Evolutionary conservation across 2,888 invertebrate species (phyloP), one percentile per base, ranked within the genome.

Genomic region (Tryphoninae sp.): DNA sequence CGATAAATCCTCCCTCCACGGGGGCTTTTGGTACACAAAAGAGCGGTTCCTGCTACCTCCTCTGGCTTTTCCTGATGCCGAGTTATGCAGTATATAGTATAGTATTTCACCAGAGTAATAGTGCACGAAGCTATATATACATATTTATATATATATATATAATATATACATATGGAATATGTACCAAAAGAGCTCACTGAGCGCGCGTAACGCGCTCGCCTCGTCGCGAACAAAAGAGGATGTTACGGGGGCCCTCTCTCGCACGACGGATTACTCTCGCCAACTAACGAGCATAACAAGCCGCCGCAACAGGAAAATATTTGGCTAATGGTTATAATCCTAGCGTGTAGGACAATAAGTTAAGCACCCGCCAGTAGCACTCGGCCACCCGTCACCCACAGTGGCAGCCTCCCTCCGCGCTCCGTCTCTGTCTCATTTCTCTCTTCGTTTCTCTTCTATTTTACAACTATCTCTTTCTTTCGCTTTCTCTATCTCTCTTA

Each of bases 291-390:
- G 87, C 87, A 86, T 86, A 88, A 89, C 88, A 86, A 88, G 86
- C 87, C 84, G 78, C 86, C 88, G 80, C 87, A 87, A 87, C 86
- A 85, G 86, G 86, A 89, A 89, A 89, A 89, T 88, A 87, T 88
- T 89, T 87, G 84, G 87, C 87, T 88, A 89, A 89, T 89, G 88
- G 87, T 87, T 88, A 87, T 88, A 88, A 89, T 88, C 86, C 88
- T 84, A 85, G 84, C 87, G 87, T 87, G 88, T 88, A 88, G 87
- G 88, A 89, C 88, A 89, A 88, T 89, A 89, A 89, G 88, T 88
- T 89, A 88, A 89, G 88, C 87, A 87, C 87, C 88, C 88, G 88
- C 88, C 89, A 89, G 87, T 87, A 87, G 84, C 89, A 89, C 88
- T 88, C 87, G 87, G 82, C 87, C 85, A 87, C 86, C 88, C 88